phyloP scores from a whole-genome alignment of 2,888 invertebrate genomes.

The Drosophila conformis region DNA sequence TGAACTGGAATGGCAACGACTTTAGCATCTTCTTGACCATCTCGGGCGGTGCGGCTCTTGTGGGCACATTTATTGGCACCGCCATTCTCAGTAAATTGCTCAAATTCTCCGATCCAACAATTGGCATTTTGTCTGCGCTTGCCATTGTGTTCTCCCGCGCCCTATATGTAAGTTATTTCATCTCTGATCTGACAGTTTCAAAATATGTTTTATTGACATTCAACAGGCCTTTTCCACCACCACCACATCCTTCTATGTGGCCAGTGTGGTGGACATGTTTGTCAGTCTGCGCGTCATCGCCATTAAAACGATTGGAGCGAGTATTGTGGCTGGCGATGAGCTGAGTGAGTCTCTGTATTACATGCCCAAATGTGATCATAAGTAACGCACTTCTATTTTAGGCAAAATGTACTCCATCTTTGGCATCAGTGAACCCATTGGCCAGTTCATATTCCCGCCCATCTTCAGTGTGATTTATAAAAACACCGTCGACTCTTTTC shows the following conservation, averaged over 20 bases:
- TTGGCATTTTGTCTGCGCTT: constrained; percentile 82
- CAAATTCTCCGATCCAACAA: constrained; percentile 81
- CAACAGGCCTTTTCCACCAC: constrained; percentile 80
- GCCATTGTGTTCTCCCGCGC: constrained; percentile 81
- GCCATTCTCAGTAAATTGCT: constrained; percentile 83
- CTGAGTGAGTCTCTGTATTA: constrained; percentile 69
- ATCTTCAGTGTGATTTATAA: constrained; percentile 83
- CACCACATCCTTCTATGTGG: constrained; percentile 81
- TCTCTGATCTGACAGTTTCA: rapidly evolving
- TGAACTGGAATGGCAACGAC: constrained; percentile 84
- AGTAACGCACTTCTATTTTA: constrained; percentile 21
- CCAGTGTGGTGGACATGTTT: constrained; percentile 83
- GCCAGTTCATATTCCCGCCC: constrained; percentile 83
- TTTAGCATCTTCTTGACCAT: constrained; percentile 82
- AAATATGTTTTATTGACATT: not conserved
- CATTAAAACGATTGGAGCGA: constrained; percentile 84
- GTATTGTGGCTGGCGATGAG: constrained; percentile 83
- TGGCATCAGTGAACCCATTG: constrained; percentile 84
- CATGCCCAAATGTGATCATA: not conserved
- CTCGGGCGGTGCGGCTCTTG: constrained; percentile 76
- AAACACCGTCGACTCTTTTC: constrained; percentile 80
- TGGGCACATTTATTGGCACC: constrained; percentile 84
- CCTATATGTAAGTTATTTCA: constrained; percentile 78
- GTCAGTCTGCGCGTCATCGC: constrained; percentile 83
- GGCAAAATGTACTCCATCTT: constrained; percentile 83